Conservation (phyloP, 2,797 vertebrate species). For the Arrhamphus sclerolepis region DNA sequence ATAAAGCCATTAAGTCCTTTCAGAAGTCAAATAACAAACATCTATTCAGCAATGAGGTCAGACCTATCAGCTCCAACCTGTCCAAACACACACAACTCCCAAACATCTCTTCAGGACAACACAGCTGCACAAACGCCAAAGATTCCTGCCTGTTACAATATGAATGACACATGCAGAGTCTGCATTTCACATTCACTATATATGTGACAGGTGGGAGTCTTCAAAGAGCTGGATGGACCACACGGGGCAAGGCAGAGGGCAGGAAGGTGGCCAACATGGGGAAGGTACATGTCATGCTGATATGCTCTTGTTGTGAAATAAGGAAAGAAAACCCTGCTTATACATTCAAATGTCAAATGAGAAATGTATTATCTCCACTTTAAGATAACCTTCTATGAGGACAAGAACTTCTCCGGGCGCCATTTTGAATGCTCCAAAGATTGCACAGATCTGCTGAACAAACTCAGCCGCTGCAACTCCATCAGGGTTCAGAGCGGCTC, state of each 20-base stretch:
- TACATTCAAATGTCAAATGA: too few relatives aligned
- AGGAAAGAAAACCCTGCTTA: neutral
- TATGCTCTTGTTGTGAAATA: neutral
- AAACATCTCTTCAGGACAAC: slow-evolving; percentile 39
- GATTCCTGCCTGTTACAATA: slow-evolving; percentile 58
- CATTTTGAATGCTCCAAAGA: slow-evolving; percentile 62
- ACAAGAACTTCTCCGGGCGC: slow-evolving; percentile 70
- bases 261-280: slow-evolving; percentile 53
- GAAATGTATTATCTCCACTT: neutral
- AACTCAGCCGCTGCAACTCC: slow-evolving; percentile 67
- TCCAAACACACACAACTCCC: slow-evolving; percentile 13
- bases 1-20: too few relatives aligned
- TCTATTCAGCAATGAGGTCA: slow-evolving; percentile 7
- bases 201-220: slow-evolving; percentile 64
- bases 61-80: slow-evolving; percentile 24
- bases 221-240: slow-evolving; percentile 54
- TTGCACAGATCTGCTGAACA: slow-evolving; percentile 57
- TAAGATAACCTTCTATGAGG: slow-evolving; percentile 80
- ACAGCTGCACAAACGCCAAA: slow-evolving; percentile 22
- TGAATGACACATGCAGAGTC: slow-evolving; percentile 73
- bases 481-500: slow-evolving; percentile 73
- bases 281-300: slow-evolving; percentile 59
- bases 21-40: too few relatives aligned
- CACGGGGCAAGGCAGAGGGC: slow-evolving; percentile 20
- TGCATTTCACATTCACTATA: slow-evolving; percentile 67